Conservation (phyloP, 2,113 vertebrate genomes). For the Connochaetes taurinus region DNA sequence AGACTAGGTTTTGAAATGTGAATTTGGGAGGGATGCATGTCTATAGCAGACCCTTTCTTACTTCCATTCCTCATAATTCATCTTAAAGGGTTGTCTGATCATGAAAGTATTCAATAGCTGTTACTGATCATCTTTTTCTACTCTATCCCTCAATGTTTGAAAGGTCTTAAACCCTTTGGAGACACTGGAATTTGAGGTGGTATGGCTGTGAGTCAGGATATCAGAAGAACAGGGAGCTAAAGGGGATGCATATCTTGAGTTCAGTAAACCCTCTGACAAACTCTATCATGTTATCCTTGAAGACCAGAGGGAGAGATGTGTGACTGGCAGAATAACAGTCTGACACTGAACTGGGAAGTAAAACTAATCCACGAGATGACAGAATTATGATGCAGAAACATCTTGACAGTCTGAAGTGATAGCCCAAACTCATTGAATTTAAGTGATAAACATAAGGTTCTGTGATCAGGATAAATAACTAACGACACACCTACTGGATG, state of each 20-base stretch:
- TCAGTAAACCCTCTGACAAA: not conserved
- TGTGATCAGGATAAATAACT: not conserved
- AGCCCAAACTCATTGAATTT: not conserved
- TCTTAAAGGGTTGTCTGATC: not conserved
- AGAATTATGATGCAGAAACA: conserved; percentile 33
- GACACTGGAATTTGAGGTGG: not conserved
- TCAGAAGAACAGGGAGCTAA: not conserved
- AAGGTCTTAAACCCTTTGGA: not conserved
- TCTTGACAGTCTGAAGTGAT: conserved; percentile 14
- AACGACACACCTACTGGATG: not conserved
- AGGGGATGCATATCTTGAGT: not conserved
- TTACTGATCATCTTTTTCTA: not conserved
- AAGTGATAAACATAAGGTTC: not conserved
- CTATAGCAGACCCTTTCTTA: not conserved
- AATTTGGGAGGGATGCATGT: not conserved
- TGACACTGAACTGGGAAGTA: not conserved
- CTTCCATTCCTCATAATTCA: not conserved
- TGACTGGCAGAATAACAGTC: not conserved
- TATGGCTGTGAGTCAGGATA: not conserved
- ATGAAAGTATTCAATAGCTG: not conserved
- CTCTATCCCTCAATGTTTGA: not conserved
- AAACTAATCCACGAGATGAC: conserved; percentile 28
- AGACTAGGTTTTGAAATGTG: not conserved
- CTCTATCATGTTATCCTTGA: not conserved
- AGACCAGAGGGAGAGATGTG: not conserved